phyloP scores from a whole-genome alignment of 2,113 vertebrate species.

The Dasyornis broadbenti region DNA sequence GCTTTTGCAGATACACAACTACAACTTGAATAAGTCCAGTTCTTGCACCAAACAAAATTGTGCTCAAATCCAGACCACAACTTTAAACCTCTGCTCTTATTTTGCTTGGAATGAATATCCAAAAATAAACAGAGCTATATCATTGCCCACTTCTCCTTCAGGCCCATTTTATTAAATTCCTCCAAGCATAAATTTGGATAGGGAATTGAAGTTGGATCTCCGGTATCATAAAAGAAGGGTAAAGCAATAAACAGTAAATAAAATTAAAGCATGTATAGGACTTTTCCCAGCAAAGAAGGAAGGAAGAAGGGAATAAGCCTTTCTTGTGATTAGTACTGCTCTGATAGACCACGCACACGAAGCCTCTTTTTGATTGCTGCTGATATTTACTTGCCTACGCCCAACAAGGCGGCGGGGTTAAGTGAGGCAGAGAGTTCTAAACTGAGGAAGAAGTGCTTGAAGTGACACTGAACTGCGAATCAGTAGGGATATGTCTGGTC shows the following conservation, averaged over 20 bases:
- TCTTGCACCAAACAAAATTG: neutral
- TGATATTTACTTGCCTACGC: neutral
- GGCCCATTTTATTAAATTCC: neutral
- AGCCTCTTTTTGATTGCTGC: neutral
- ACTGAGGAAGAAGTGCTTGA: neutral
- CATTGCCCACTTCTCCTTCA: neutral
- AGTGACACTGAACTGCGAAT: neutral
- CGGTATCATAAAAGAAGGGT: neutral
- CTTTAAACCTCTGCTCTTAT: neutral
- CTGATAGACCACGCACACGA: fast-evolving
- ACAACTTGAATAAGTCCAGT: neutral
- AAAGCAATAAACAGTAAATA: neutral
- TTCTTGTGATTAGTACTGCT: neutral
- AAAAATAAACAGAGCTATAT: neutral
- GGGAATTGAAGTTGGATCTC: neutral
- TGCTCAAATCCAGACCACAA: neutral
- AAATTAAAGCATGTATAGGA: neutral
- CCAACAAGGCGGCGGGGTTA: neutral
- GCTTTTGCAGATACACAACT: neutral
- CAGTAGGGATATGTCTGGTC: neutral
- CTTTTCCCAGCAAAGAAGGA: neutral
- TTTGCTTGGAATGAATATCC: neutral
- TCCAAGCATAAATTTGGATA: neutral
- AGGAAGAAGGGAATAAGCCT: neutral
- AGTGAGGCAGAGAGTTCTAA: neutral